Conservation (phyloP, 2,797 vertebrate genomes). For the Anas bahamensis region DNA sequence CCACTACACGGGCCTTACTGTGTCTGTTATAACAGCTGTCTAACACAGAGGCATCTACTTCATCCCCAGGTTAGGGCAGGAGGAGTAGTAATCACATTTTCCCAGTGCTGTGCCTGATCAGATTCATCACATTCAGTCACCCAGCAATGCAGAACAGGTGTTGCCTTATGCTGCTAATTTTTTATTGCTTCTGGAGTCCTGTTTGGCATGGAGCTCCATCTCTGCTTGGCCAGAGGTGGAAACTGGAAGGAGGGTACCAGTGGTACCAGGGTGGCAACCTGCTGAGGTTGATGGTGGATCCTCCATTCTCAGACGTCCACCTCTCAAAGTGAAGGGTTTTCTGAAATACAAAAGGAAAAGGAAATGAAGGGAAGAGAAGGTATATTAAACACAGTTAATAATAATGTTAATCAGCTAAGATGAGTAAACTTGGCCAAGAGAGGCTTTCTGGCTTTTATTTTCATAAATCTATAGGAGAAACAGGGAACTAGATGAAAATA, state of each 20-base stretch:
- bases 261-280: background rate
- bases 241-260: background rate
- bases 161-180: background rate
- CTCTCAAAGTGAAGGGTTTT: background rate
- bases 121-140: background rate
- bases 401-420: background rate
- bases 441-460: background rate
- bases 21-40: background rate
- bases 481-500: background rate
- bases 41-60: background rate
- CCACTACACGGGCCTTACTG: background rate
- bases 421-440: background rate
- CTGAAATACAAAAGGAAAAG: background rate
- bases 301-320: background rate
- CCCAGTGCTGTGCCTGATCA: background rate
- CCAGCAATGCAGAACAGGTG: background rate
- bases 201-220: background rate
- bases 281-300: background rate
- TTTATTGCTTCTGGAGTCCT: rapidly evolving
- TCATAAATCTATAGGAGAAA: background rate
- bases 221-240: rapidly evolving
- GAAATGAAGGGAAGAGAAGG: no score
- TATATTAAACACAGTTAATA: background rate
- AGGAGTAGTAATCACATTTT: background rate
- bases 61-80: background rate